These are phyloP conservation scores for Mylabris phalerata DNA, from an alignment of 1,140 invertebrate genomes.

Conservation along the genomic window DNA sequence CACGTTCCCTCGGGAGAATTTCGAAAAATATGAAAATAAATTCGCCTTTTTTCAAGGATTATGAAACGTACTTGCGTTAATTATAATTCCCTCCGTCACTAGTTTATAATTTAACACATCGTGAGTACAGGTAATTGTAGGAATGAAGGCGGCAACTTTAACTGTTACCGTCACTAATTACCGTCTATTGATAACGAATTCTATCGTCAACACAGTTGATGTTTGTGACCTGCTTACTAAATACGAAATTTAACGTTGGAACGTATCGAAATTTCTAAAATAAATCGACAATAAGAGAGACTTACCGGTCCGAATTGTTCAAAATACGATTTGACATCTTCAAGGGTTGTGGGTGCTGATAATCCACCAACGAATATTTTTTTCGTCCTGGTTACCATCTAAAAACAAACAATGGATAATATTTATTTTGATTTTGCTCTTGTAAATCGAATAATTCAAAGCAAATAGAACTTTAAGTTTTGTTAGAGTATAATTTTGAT, in stretches of 20 bases:
- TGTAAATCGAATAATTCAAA: too few relatives aligned
- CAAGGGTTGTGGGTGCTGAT: conserved; percentile 96
- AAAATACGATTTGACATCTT: conserved; percentile 99
- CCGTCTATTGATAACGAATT: conserved; percentile 9
- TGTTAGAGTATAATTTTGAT: too few relatives aligned
- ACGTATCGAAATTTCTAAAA: conserved; percentile 4
- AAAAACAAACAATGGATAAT: conserved; percentile 45
- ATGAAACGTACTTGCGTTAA: not conserved
- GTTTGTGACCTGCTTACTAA: conserved; percentile 13
- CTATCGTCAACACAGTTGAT: not conserved
- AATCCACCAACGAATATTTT: conserved; percentile 99
- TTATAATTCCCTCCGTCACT: not conserved
- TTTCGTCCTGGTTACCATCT: conserved; percentile 99
- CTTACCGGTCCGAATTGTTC: conserved; percentile 99
- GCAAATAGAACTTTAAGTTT: too few relatives aligned
- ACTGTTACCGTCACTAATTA: conserved; percentile 7
- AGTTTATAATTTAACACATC: conserved; percentile 9
- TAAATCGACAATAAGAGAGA: conserved; percentile 32
- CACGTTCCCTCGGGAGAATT: too few relatives aligned
- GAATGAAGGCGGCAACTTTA: not conserved
- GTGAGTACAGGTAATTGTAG: too few relatives aligned
- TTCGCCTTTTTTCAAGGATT: too few relatives aligned
- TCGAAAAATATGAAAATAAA: too few relatives aligned
- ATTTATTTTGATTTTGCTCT: too few relatives aligned
- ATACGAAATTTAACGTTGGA: conserved; percentile 8